Conservation (phyloP, 2,888 invertebrate genomes). For the Abrostola tripartita region DNA sequence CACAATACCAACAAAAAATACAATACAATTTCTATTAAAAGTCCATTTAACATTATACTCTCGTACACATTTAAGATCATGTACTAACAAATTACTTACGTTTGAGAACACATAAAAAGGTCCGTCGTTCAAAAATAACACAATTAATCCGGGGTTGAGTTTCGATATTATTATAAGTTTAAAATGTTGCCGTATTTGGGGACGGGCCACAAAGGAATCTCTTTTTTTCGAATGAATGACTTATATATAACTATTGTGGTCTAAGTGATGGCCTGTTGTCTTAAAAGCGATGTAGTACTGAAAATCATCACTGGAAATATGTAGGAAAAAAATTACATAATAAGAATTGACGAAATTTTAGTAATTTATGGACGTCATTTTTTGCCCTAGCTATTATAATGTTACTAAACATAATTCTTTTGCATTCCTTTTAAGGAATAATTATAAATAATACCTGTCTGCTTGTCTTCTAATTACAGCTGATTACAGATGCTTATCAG, state of each 20-base stretch:
- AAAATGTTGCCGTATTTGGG: slow-evolving; percentile 73
- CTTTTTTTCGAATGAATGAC: slow-evolving; percentile 73
- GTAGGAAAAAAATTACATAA: no score
- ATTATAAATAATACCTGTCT: no score
- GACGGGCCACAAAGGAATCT: slow-evolving; percentile 72
- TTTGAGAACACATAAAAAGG: slow-evolving; percentile 67
- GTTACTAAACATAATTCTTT: no score
- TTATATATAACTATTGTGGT: slow-evolving; percentile 64
- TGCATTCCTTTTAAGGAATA: no score
- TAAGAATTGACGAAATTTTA: no score
- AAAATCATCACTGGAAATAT: no score
- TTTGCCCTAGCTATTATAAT: no score
- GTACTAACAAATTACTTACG: slow-evolving; percentile 74
- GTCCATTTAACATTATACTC: slow-evolving; percentile 60
- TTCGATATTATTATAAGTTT: slow-evolving; percentile 80
- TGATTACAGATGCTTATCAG: no score
- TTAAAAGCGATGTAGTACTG: neutral
- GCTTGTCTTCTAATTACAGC: no score
- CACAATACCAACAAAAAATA: slow-evolving; percentile 25
- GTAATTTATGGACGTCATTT: no score
- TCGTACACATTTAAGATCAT: slow-evolving; percentile 32
- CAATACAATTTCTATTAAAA: slow-evolving; percentile 57
- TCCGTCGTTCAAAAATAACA: slow-evolving; percentile 76
- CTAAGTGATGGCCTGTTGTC: slow-evolving; percentile 37
- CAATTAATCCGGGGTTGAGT: slow-evolving; percentile 75